Evolutionary conservation across 2,797 vertebrate genomes (phyloP).

Genomic region (Bucorvus abyssinicus): DNA sequence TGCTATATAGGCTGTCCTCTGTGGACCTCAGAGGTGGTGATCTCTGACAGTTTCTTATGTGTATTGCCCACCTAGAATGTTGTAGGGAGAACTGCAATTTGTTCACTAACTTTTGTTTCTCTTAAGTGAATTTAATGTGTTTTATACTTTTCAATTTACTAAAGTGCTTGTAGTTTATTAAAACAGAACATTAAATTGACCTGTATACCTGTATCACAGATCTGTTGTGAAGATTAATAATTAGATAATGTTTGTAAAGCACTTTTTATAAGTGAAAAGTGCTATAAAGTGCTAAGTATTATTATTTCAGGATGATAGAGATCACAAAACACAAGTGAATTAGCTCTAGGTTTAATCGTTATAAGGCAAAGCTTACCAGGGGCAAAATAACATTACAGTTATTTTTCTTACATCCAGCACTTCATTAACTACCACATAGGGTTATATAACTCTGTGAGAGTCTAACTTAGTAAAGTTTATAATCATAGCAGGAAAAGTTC

Average conservation of each 20-base stretch:
- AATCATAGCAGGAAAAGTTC: conserved; percentile 73
- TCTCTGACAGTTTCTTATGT: background rate
- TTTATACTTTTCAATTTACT: conserved; percentile 70
- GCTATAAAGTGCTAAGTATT: conserved; percentile 53
- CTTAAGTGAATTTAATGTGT: conserved; percentile 70
- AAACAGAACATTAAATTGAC: conserved; percentile 71
- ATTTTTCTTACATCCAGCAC: conserved; percentile 76
- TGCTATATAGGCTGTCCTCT: background rate
- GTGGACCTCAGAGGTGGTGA: background rate
- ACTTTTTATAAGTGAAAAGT: conserved; percentile 60
- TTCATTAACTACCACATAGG: conserved; percentile 75
- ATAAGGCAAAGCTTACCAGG: conserved; percentile 60
- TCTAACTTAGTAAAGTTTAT: conserved; percentile 73
- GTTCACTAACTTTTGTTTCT: conserved; percentile 51
- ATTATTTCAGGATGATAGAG: conserved; percentile 58
- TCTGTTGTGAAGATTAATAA: conserved; percentile 64
- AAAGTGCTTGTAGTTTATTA: conserved; percentile 69
- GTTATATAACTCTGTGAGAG: conserved; percentile 72
- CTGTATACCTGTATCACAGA: conserved; percentile 50
- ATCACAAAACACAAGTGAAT: conserved; percentile 72
- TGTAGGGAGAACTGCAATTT: background rate
- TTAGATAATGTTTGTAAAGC: conserved; percentile 66
- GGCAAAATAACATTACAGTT: conserved; percentile 71
- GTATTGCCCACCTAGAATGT: background rate
- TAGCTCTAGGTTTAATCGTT: conserved; percentile 71